Evolutionary conservation across 1,140 invertebrate genomes (phyloP).

Genomic region (Nixonia krombeini): DNA sequence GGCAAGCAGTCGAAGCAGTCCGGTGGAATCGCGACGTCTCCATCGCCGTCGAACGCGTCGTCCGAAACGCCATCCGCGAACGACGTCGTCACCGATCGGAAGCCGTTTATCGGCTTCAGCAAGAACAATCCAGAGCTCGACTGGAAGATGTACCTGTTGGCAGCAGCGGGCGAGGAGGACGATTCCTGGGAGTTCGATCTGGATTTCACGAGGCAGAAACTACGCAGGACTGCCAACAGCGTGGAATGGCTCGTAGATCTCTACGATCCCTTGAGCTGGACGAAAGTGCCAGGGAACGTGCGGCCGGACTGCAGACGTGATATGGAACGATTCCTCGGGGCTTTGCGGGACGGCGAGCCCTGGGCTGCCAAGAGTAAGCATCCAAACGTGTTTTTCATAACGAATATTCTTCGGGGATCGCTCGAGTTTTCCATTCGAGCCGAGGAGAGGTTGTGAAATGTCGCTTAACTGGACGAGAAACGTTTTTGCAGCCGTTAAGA

Average conservation of each 20-base stretch:
- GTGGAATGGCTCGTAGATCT: slow-evolving; percentile 77
- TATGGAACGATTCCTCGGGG: slow-evolving; percentile 73
- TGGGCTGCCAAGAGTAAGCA: slow-evolving; percentile 83
- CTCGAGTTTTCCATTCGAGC: no score
- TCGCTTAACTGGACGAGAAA: no score
- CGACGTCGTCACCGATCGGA: slow-evolving; percentile 20
- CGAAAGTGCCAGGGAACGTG: slow-evolving; percentile 66
- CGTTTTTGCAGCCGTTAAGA: no score
- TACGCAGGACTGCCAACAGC: slow-evolving; percentile 61
- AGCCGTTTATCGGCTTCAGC: slow-evolving; percentile 49
- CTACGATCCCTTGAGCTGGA: slow-evolving; percentile 79
- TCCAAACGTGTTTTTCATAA: slow-evolving; percentile 1
- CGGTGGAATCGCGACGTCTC: neutral
- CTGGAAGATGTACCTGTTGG: slow-evolving; percentile 61
- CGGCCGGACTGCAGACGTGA: slow-evolving; percentile 70
- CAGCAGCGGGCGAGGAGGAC: slow-evolving; percentile 45
- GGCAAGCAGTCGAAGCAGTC: slow-evolving; percentile 34
- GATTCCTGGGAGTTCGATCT: slow-evolving; percentile 55
- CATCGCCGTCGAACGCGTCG: no score
- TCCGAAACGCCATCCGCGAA: neutral
- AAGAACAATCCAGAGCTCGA: slow-evolving; percentile 67
- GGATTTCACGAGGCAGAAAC: slow-evolving; percentile 62
- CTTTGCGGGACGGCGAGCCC: slow-evolving; percentile 73
- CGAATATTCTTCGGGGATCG: no score
- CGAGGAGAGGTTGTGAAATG: no score